Base-by-base conservation (phyloP, 92 coral and sea anemone genomes). In the Porites evermanni region DNA sequence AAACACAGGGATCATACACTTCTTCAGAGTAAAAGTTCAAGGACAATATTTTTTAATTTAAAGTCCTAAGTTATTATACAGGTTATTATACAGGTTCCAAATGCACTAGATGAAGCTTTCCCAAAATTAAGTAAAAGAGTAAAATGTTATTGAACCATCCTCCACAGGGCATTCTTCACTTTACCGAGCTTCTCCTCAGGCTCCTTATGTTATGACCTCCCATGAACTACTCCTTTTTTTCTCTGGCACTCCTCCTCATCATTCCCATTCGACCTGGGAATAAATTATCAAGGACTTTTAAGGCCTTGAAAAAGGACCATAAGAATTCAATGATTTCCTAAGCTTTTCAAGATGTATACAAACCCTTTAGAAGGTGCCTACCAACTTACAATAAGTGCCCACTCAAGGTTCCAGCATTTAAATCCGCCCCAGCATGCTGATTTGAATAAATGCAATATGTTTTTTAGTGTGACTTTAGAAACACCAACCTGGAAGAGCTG, bases 331-430 rank as follows among this genome's bases (percentile, higher is more conserved):
- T 52, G 78, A 74, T 54, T 74, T 74, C 64, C 78, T 50, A 53
- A 74, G 78, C 64, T 74, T 74, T 74, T 74, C 20, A 51, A n/a
- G 70, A 66, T 66, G 24, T 66, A 66, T 66, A 66, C 70, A 54
- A 54, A 54, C 59, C 59, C 59, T 69, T 69, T 69, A 69, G 29
- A 69, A 54, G 59, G 59, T 54, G 59, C 59, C 12, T 29, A 66
- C 70, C 70, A 66, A 8, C 60, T 74, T 74, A 74, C 78, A 16
- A 74, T 52, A 74, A 74, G 78, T 74, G 61, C 78, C 78, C 78
- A 74, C 78, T 51, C 78, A 74, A 74, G 78, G 78, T 74, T 64
- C 78, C 78, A 74, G 78, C 78, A 74, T 74, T 74, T 74, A 74
- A 74, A 74, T 74, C 26, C 9, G 44, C 72, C 63, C 64, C 59